A percentile compares a stretch with the other conserved stretches of the same genome.
Conservation (phyloP, 2,888 invertebrate species). For the Ochlodes sylvanus region DNA sequence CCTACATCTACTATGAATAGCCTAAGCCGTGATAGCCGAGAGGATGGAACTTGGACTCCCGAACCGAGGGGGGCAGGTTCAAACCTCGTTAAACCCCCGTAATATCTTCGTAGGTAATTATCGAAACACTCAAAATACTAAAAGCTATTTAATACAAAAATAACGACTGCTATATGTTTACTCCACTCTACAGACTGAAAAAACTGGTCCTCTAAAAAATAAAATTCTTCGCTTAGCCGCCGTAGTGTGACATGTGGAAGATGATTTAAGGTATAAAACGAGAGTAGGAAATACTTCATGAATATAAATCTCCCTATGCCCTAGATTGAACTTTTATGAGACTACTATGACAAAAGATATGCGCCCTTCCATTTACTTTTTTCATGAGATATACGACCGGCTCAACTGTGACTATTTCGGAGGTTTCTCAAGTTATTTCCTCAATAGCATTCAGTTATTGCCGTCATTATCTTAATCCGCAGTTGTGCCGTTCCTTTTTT, state of each 20-base stretch:
- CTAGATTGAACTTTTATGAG: conserved; percentile 45
- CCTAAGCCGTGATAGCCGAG: no score
- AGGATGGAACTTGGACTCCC: no score
- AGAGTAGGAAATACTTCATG: conserved; percentile 31
- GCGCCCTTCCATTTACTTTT: conserved; percentile 17
- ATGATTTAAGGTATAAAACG: conserved; percentile 39
- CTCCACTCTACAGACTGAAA: no score
- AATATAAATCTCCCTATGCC: conserved; percentile 40
- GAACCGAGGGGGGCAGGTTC: no score
- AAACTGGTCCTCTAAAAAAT: no score
- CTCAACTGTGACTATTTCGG: conserved; percentile 8
- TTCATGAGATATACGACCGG: conserved; percentile 5
- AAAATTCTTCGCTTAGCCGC: not conserved
- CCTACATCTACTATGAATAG: not conserved
- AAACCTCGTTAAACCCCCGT: no score
- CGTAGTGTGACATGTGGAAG: not conserved
- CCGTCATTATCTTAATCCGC: not conserved
- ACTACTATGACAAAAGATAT: conserved; percentile 32
- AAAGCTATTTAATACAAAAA: no score
- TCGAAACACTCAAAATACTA: no score
- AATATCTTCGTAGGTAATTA: no score
- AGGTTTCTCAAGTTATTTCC: conserved; percentile 4
- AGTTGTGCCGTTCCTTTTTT: not conserved
- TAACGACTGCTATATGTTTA: no score
- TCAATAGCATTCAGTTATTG: not conserved